These are phyloP conservation scores for Triplophysa siluroides DNA, from an alignment of 2,113 vertebrate species.

Conservation along the genomic window DNA sequence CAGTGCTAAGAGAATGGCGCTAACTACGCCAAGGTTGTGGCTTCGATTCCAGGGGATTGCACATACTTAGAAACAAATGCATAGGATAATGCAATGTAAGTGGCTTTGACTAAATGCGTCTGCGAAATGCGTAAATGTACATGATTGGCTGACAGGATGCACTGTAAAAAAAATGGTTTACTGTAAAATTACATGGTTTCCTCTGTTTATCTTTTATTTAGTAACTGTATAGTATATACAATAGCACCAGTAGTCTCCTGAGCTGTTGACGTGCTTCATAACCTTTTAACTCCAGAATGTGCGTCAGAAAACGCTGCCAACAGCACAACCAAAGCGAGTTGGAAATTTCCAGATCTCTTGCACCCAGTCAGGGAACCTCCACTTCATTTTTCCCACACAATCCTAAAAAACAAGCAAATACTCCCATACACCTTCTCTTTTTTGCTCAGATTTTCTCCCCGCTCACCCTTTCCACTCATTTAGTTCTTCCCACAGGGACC, in stretches of 20 bases:
- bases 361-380: conserved; percentile 55
- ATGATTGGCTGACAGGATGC: no score
- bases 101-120: no score
- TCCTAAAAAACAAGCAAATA: conserved; percentile 43
- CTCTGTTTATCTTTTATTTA: not conserved
- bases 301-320: conserved; percentile 64
- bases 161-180: no score
- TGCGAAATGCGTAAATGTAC: no score
- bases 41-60: no score
- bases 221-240: conserved; percentile 45
- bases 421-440: conserved; percentile 59
- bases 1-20: no score
- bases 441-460: conserved; percentile 48
- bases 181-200: no score
- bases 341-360: conserved; percentile 67
- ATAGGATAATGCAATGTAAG: no score
- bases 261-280: conserved; percentile 65
- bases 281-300: conserved; percentile 63
- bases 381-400: conserved; percentile 63
- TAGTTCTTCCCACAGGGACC: conserved; percentile 39
- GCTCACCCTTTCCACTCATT: conserved; percentile 58
- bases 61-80: no score
- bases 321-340: conserved; percentile 50
- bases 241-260: conserved; percentile 47
- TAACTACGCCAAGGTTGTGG: no score